Conservation (phyloP, 1,140 invertebrate genomes). For the Neodiprion pinetum region DNA sequence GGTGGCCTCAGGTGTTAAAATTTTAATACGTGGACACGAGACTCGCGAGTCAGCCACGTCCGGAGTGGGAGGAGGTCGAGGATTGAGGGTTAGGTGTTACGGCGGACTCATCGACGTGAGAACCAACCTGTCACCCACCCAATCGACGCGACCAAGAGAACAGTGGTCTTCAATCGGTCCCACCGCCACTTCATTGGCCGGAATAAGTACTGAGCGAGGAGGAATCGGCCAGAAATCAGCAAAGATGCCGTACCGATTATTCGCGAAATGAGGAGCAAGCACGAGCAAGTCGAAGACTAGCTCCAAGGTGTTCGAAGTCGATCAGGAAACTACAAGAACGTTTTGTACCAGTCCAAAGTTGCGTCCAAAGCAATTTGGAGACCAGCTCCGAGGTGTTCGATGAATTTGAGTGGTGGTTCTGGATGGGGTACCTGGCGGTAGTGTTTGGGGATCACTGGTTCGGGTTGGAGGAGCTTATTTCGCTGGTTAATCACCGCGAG, state of each 20-base stretch:
- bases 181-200: neutral
- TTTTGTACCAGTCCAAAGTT: too few relatives aligned
- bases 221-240: neutral
- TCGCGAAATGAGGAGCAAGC: too few relatives aligned
- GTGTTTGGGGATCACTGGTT: conserved; percentile 12
- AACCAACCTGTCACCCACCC: conserved; percentile 17
- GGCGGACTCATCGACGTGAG: conserved; percentile 17
- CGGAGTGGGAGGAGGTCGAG: neutral
- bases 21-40: conserved; percentile 38
- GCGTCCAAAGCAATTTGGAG: too few relatives aligned
- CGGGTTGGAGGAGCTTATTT: conserved; percentile 7
- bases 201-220: neutral
- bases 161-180: conserved; percentile 6
- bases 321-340: too few relatives aligned
- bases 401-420: too few relatives aligned
- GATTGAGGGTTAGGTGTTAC: neutral
- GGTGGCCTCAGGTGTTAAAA: conserved; percentile 37
- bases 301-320: too few relatives aligned
- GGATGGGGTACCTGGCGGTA: neutral
- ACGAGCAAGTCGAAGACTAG: too few relatives aligned
- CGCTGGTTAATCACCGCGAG: neutral
- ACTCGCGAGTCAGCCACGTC: neutral
- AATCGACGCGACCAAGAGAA: neutral
- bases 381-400: too few relatives aligned
- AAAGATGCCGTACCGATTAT: too few relatives aligned